Percentiles rank a stretch among this genome's conserved stretches.
Conservation (phyloP, 30 jellyfish, hydroid and myxozoan species). For the Haliclystus octoradiatus region DNA sequence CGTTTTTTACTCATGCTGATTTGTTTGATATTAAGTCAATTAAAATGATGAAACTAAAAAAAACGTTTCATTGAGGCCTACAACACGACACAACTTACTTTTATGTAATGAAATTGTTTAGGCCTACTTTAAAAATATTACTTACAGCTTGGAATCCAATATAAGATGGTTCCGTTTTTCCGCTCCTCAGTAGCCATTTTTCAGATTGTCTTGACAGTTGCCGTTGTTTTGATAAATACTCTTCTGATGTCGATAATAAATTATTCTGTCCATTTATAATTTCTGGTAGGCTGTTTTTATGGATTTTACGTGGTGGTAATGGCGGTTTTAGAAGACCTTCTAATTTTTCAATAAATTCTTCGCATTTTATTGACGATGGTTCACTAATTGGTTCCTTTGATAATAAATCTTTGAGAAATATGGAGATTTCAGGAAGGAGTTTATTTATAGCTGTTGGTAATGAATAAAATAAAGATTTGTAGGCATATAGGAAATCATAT, state of each 20-base stretch:
- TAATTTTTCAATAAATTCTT: slow-evolving; percentile 32
- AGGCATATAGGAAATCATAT: too few relatives aligned
- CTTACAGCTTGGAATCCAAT: too few relatives aligned
- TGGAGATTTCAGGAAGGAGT: slow-evolving; percentile 58
- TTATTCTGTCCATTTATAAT: too few relatives aligned
- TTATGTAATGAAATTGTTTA: too few relatives aligned
- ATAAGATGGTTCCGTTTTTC: too few relatives aligned
- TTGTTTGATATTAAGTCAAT: too few relatives aligned
- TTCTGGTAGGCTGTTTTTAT: not conserved
- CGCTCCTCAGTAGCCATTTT: not conserved
- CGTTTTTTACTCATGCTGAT: too few relatives aligned
- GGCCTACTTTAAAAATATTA: too few relatives aligned
- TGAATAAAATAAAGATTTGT: too few relatives aligned
- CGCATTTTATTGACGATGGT: slow-evolving; percentile 33
- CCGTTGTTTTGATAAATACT: not conserved
- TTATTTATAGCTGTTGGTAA: slow-evolving; percentile 69
- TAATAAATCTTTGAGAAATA: slow-evolving; percentile 48
- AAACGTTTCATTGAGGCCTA: too few relatives aligned
- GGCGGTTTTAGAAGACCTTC: slow-evolving; percentile 67
- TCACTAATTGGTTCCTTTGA: slow-evolving; percentile 61
- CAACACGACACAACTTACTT: too few relatives aligned
- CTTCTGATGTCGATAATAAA: not conserved
- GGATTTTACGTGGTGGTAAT: slow-evolving; percentile 24
- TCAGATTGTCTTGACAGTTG: not conserved
- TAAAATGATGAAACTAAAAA: too few relatives aligned